Percentiles rank a stretch among this genome's conserved stretches.
These are phyloP conservation scores for Craterocephalus amniculus DNA, from an alignment of 2,797 vertebrate genomes.

Conservation along the genomic window DNA sequence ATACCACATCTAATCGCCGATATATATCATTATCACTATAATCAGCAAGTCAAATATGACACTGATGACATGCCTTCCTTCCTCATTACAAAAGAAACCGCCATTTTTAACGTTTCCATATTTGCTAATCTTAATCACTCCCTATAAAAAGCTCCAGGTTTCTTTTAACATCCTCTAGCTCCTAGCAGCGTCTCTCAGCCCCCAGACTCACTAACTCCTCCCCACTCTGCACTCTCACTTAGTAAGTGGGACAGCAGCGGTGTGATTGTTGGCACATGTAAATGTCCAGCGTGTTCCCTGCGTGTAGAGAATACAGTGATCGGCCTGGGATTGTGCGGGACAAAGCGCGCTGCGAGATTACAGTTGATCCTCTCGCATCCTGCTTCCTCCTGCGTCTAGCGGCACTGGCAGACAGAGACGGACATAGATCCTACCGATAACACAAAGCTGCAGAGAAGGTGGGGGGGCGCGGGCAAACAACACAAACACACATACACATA, in stretches of 20 bases:
- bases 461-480: conserved; percentile 27
- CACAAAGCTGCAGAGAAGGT: conserved; percentile 23
- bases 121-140: conserved; percentile 47
- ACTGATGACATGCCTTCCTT: conserved; percentile 61
- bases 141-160: too few species aligned
- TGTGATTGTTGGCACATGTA: conserved; percentile 80
- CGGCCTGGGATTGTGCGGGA: conserved; percentile 78
- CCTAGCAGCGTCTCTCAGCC: conserved; percentile 24
- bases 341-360: conserved; percentile 81
- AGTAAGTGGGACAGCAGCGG: conserved; percentile 49
- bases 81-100: conserved; percentile 53
- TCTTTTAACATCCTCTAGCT: conserved; percentile 41
- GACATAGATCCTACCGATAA: conserved; percentile 80
- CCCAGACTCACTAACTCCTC: conserved; percentile 30
- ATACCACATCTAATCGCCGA: conserved; percentile 50
- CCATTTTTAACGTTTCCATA: conserved; percentile 49
- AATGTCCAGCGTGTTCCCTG: conserved; percentile 69
- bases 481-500: conserved; percentile 20
- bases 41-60: conserved; percentile 62
- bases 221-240: conserved; percentile 51
- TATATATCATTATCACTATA: conserved; percentile 66
- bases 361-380: conserved; percentile 82
- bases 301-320: conserved; percentile 74
- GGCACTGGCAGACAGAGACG: conserved; percentile 73
- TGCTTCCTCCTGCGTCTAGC: conserved; percentile 80